Evolutionary conservation across 2,113 vertebrate species (phyloP), one percentile per base, ranked within the genome.

Genomic region (Chaetorhynchus papuensis): DNA sequence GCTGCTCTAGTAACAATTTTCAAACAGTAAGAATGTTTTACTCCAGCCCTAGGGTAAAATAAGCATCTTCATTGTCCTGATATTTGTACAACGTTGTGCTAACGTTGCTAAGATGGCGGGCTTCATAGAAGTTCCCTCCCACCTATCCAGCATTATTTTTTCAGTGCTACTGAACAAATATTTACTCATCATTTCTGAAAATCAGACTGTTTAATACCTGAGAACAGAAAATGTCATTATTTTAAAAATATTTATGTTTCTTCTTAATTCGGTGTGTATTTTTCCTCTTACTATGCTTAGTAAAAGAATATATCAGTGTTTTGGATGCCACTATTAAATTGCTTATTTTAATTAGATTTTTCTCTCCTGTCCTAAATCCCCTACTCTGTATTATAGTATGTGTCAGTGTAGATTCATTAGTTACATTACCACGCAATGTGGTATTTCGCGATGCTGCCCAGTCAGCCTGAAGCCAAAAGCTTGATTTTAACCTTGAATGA

Each of bases 401-500:
- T 56, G 68, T 87, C 35, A n/a, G 2, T 63, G 35, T 35, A 86
- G 87, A 83, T 57, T 88, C 60, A 70, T 83, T 91, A 80, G 79
- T 86, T 93, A 59, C 65, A 68, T 89, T 90, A 63, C 83, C 68
- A 27, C 71, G 49, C 37, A 78, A 42, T 86, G 76, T 63, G 47
- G 71, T 44, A 77, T 92, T 95, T 90, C 0, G 0, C 0, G 1
- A 78, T 78, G 79, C 60, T 90, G 79, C 87, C 39, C 60, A 81
- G n/a, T 54, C 75, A 96, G 85, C 81, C 83, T 72, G 90, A 86
- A 93, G 88, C 85, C 66, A 93, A 86, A 93, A 80, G 92, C 68
- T 71, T 78, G 76, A 87, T 86, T 87, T 94, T 95, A 95, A 95
- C 85, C 96, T 88, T 82, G 85, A 83, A 54, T 94, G 75, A 92